Evolutionary conservation across 2,888 invertebrate species (phyloP).

Genomic region (Oscheius myriophilus): DNA sequence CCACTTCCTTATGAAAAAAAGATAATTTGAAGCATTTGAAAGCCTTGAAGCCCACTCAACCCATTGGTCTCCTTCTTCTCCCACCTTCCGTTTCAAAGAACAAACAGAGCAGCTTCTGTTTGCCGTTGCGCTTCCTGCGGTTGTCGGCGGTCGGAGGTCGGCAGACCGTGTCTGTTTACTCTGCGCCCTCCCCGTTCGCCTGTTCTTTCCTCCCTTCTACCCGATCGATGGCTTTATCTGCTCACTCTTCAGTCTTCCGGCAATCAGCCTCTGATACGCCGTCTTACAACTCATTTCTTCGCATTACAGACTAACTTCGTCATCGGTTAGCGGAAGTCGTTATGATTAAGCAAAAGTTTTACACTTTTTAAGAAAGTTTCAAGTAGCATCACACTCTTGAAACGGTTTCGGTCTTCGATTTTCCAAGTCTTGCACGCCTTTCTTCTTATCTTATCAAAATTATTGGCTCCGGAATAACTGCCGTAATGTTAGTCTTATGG

Average conservation of each 20-base stretch:
- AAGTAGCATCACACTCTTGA: not conserved
- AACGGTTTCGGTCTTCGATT: no score
- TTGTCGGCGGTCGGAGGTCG: constrained; percentile 9
- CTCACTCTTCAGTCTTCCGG: not conserved
- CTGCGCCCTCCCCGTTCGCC: constrained; percentile 3
- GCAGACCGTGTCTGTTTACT: constrained; percentile 16
- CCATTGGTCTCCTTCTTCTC: no score
- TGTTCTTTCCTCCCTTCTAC: not conserved
- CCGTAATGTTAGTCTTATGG: no score
- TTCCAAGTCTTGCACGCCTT: no score
- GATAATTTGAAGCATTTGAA: no score
- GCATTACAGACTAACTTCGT: not conserved
- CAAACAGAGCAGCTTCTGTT: no score
- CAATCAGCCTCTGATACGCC: not conserved
- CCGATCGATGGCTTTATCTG: constrained; percentile 19
- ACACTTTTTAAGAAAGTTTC: not conserved
- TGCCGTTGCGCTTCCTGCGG: no score
- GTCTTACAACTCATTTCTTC: not conserved
- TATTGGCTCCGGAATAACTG: no score
- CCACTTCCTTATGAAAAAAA: no score
- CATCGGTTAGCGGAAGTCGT: not conserved
- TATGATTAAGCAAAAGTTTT: not conserved
- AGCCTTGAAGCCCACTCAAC: no score
- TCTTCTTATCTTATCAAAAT: no score
- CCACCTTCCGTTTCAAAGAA: no score